These are phyloP conservation scores for Lacanobia oleracea DNA, from an alignment of 2,888 invertebrate genomes.

Conservation along the genomic window DNA sequence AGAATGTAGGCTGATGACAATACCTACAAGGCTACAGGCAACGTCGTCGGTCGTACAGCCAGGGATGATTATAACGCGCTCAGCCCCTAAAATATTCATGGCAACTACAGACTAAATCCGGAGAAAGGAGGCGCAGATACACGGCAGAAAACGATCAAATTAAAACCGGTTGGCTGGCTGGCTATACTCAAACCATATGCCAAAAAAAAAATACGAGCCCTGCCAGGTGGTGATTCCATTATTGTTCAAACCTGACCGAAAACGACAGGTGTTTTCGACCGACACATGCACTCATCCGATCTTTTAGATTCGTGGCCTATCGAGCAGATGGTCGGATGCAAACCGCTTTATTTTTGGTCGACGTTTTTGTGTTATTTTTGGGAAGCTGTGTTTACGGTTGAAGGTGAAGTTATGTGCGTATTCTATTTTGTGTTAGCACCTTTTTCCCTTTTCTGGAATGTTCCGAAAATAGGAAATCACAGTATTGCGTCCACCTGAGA, in stretches of 20 bases:
- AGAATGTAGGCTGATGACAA: conserved; percentile 15
- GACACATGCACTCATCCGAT: conserved; percentile 58
- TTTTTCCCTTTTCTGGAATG: conserved; percentile 18
- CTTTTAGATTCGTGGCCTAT: conserved; percentile 58
- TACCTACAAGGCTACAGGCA: not conserved
- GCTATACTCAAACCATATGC: conserved; percentile 45
- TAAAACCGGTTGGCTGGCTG: conserved; percentile 44
- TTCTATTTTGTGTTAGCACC: conserved; percentile 29
- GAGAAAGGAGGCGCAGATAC: conserved; percentile 8
- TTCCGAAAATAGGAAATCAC: conserved; percentile 2
- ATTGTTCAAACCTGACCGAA: conserved; percentile 78
- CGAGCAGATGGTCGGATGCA: conserved; percentile 63
- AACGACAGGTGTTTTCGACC: conserved; percentile 81
- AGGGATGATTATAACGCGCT: conserved; percentile 41
- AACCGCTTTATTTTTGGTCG: conserved; percentile 49
- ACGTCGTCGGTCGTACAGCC: not conserved
- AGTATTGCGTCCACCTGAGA: not conserved
- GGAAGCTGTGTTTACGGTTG: conserved; percentile 12
- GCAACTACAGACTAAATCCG: conserved; percentile 35
- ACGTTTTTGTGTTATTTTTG: conserved; percentile 53
- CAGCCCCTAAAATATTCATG: conserved; percentile 36
- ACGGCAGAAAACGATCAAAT: conserved; percentile 10
- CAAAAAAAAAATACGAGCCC: conserved; percentile 61
- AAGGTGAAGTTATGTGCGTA: conserved; percentile 18
- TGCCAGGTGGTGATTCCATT: conserved; percentile 74